Conservation (phyloP, 2,888 invertebrate species). For the Drosophila incognita region DNA sequence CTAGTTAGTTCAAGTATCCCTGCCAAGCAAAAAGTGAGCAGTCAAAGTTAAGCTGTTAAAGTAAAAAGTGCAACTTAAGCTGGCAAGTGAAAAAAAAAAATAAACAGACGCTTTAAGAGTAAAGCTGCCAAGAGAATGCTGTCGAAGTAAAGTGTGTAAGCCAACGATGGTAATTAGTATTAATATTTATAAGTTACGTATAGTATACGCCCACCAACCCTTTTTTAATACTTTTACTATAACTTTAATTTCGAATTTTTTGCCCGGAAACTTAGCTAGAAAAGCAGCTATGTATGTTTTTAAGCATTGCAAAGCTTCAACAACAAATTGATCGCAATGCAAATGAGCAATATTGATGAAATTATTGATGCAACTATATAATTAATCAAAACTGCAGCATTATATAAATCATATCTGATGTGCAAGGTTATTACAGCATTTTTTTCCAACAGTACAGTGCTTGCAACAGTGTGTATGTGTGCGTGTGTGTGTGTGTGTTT, state of each 20-base stretch:
- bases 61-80: neutral
- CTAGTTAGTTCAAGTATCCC: neutral
- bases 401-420: slow-evolving; percentile 21
- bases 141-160: neutral
- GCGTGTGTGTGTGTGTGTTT: slow-evolving; percentile 6
- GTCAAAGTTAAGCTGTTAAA: slow-evolving; percentile 3
- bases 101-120: neutral
- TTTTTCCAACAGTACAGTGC: slow-evolving; percentile 2
- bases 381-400: slow-evolving; percentile 19
- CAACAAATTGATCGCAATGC: neutral
- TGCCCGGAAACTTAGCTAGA: neutral
- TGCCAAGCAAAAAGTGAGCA: slow-evolving; percentile 2
- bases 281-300: neutral
- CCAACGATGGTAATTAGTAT: neutral
- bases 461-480: neutral
- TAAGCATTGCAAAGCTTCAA: neutral
- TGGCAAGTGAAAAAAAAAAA: neutral
- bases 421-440: slow-evolving; percentile 10
- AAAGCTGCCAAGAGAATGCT: neutral
- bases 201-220: neutral
- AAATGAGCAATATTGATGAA: neutral
- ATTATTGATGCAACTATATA: slow-evolving; percentile 9
- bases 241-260: neutral
- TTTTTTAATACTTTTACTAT: neutral
- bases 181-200: neutral